A percentile compares a stretch with the other conserved stretches of the same genome.
phyloP scores from a whole-genome alignment of 2,888 invertebrate species.

The Troilus luridus region DNA sequence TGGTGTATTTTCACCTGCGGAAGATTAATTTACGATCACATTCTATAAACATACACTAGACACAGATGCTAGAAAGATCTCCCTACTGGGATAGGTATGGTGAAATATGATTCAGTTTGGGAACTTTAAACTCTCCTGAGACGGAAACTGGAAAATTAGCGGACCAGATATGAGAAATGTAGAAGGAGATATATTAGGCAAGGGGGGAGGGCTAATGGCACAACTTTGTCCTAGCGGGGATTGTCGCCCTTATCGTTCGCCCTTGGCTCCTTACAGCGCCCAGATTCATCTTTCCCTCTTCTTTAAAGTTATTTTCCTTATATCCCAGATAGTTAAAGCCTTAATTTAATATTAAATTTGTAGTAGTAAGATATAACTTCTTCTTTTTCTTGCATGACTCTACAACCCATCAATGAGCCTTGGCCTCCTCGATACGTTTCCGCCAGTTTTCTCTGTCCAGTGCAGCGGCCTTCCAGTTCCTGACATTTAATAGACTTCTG shows the following conservation, averaged over 20 bases:
- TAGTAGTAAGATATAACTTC: too few relatives aligned
- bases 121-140: constrained; percentile 29
- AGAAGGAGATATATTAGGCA: constrained; percentile 25
- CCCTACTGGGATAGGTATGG: background rate
- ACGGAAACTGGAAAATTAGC: constrained; percentile 43
- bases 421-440: too few relatives aligned
- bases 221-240: background rate
- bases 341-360: background rate
- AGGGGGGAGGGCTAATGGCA: background rate
- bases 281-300: background rate
- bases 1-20: background rate
- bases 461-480: too few relatives aligned
- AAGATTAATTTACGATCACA: background rate
- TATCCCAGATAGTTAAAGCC: background rate
- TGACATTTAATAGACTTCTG: too few relatives aligned
- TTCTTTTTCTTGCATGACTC: too few relatives aligned
- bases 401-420: too few relatives aligned
- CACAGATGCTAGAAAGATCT: constrained; percentile 19
- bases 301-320: background rate
- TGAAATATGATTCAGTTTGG: constrained; percentile 37
- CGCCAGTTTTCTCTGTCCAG: too few relatives aligned
- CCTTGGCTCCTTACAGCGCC: background rate
- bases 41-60: background rate
- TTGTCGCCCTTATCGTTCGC: background rate
- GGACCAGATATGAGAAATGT: constrained; percentile 44